A percentile compares a stretch with the other conserved stretches of the same genome.
phyloP scores from a whole-genome alignment of 2,797 vertebrate genomes.

The Cossypha niveicapilla region DNA sequence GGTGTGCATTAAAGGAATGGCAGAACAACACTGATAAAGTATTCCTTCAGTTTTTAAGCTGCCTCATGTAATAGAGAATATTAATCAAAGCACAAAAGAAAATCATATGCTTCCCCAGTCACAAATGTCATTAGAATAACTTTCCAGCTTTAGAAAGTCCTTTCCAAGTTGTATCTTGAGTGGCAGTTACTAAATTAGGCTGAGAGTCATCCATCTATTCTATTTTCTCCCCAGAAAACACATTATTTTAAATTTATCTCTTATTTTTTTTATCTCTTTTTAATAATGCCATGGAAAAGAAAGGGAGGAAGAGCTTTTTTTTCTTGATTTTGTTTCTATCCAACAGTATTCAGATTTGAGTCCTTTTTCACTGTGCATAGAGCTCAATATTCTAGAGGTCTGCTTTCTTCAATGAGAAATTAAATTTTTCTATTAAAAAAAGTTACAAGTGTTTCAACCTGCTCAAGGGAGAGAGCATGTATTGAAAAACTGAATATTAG shows the following conservation, averaged over 20 bases:
- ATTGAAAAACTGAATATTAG: neutral
- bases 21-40: neutral
- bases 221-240: constrained; percentile 12
- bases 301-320: neutral
- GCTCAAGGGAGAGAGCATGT: neutral
- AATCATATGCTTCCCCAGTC: constrained; percentile 18
- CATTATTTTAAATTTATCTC: constrained; percentile 18
- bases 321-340: neutral
- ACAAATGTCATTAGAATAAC: constrained; percentile 15
- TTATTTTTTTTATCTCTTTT: neutral
- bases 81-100: constrained; percentile 43
- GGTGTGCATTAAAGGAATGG: neutral
- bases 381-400: neutral
- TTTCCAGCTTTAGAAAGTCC: constrained; percentile 36
- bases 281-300: neutral
- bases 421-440: neutral
- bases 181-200: constrained; percentile 30
- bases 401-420: neutral
- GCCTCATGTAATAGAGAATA: neutral
- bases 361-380: neutral
- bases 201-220: constrained; percentile 26
- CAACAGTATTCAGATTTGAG: neutral
- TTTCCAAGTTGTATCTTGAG: constrained; percentile 37
- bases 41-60: constrained; percentile 12
- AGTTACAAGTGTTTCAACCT: neutral